Conservation (phyloP, 2,888 invertebrate genomes). For the Oxyscelio sp. region DNA sequence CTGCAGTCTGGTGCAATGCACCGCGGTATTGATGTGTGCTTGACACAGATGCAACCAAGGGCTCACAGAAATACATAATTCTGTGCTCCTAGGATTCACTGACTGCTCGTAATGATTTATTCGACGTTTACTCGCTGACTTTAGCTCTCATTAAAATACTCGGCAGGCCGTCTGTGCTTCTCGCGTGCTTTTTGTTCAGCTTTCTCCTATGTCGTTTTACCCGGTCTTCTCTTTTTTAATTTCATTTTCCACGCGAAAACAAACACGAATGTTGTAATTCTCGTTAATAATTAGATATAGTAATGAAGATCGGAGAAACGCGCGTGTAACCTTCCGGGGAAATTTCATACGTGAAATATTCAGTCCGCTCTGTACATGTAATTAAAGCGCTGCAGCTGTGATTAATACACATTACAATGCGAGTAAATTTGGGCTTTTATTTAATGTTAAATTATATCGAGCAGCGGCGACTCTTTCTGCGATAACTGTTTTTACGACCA, state of each 20-base stretch:
- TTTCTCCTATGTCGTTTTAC: constrained; percentile 26
- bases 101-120: constrained; percentile 85
- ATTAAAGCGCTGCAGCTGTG: constrained; percentile 45
- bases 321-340: not conserved
- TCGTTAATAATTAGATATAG: constrained; percentile 1
- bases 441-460: constrained; percentile 53
- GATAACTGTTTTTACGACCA: constrained; percentile 61
- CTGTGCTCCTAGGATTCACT: constrained; percentile 58
- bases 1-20: constrained; percentile 32
- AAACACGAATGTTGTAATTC: constrained; percentile 14
- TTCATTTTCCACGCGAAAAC: constrained; percentile 26
- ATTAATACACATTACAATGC: constrained; percentile 56
- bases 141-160: constrained; percentile 87
- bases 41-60: constrained; percentile 63
- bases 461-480: constrained; percentile 40
- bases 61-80: constrained; percentile 53
- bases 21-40: constrained; percentile 59
- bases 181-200: constrained; percentile 55
- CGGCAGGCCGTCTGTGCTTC: constrained; percentile 79
- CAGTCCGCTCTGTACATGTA: constrained; percentile 9
- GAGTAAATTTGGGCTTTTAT: constrained; percentile 19
- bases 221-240: constrained; percentile 9
- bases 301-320: not conserved
- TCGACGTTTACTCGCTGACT: constrained; percentile 87
- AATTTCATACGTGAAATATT: not conserved